These are phyloP conservation scores for Camelus bactrianus DNA, from an alignment of 2,113 vertebrate genomes.

Conservation along the genomic window DNA sequence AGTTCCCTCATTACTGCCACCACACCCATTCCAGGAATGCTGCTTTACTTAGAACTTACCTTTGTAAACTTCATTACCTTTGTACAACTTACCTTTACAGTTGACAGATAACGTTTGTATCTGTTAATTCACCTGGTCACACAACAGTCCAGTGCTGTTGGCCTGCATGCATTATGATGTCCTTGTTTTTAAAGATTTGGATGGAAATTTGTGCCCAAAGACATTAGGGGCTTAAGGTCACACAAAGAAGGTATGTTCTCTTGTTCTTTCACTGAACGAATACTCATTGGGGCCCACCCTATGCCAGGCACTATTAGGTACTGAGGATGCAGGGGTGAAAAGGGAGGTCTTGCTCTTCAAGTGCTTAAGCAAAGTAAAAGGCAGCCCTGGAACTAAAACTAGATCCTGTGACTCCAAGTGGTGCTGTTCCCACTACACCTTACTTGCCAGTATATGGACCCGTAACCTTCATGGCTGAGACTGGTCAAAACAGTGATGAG, in stretches of 20 bases:
- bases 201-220: neutral
- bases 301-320: neutral
- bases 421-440: neutral
- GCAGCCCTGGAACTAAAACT: neutral
- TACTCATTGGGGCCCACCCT: rapidly evolving
- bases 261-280: neutral
- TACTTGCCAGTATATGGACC: neutral
- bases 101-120: neutral
- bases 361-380: neutral
- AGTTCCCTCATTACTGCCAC: neutral
- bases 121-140: neutral
- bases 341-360: neutral
- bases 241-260: neutral
- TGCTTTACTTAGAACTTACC: neutral
- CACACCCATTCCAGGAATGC: neutral
- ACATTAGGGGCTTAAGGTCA: neutral
- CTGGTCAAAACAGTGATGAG: neutral
- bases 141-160: neutral
- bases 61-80: neutral
- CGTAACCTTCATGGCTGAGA: neutral
- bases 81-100: neutral
- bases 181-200: neutral
- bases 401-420: neutral
- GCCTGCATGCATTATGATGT: neutral
- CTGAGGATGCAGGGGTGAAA: neutral